Base-by-base conservation (phyloP, 2,113 vertebrate genomes). In the Taxidea taxus region DNA sequence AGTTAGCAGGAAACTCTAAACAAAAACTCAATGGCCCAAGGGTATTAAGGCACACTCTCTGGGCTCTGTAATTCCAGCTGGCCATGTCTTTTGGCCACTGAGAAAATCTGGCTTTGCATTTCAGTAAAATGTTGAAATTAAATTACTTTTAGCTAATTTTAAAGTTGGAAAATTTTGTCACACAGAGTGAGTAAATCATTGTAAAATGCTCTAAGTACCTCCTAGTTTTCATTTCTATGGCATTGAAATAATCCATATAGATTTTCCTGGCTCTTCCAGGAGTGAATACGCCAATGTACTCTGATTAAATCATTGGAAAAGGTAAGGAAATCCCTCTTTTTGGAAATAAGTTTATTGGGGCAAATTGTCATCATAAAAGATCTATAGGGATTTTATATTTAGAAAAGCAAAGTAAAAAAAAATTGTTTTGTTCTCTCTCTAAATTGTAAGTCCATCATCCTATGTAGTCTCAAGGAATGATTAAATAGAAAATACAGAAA, bases 121-220 rank as follows among this genome's bases (percentile, higher is more conserved):
- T 97, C 84, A 95, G 92, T 96, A 96, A 96, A 97, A 94, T 66
- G 83, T 93, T 95, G 84, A 92, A 97, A 98, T 97, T 97, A 96
- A 96, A 97, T 97, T 97, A 95, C 81, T 93, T 96, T 96, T 92
- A 92, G 84, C 85, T 93, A 94, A 97, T 85, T 77, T 96, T 70
- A 72, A 95, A 96, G 44, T 96, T 97, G 95, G 95, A 97, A 97
- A 97, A 87, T 96, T 90, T 95, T 96, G 94, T 94, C 94, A 72
- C 81, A 66, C 42, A 85, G 72, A 94, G 37, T 95, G 56, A 96
- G 93, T 97, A 98, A 98, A 97, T 97, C 95, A 96, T 84, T 75
- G 47, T 92, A 93, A 96, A 96, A 90, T 93, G 66, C 44, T 92
- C 87, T 90, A 95, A 95, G 88, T 95, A 93, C 87, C 64, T 97